These are phyloP conservation scores for Drosophila repleta DNA, from an alignment of 1,140 invertebrate genomes.

Conservation along the genomic window DNA sequence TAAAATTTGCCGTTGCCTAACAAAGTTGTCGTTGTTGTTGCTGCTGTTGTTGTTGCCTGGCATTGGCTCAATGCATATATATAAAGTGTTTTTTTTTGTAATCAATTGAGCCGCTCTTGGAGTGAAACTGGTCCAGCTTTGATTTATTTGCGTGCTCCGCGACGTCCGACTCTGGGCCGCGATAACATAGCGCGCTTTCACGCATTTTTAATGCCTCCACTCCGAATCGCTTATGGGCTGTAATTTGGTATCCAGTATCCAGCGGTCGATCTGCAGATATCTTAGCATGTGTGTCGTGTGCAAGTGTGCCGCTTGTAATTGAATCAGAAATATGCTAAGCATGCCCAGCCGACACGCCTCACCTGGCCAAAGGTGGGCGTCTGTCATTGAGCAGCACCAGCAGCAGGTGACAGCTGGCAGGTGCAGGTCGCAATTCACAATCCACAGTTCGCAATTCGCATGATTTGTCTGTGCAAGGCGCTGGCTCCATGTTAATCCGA, in stretches of 20 bases:
- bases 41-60: conserved; percentile 16
- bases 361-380: not conserved
- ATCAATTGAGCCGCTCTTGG: conserved; percentile 63
- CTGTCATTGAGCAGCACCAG: conserved; percentile 19
- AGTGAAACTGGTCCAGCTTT: conserved; percentile 72
- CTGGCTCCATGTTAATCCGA: conserved; percentile 43
- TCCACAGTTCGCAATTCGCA: conserved; percentile 6
- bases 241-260: conserved; percentile 14
- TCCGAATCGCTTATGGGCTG: not conserved
- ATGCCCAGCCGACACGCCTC: conserved; percentile 45
- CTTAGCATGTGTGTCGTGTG: conserved; percentile 44
- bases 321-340: conserved; percentile 73
- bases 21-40: conserved; percentile 61
- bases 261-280: conserved; percentile 31
- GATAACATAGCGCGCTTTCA: conserved; percentile 68
- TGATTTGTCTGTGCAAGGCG: conserved; percentile 34
- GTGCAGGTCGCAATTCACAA: conserved; percentile 22
- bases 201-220: conserved; percentile 69
- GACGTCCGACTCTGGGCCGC: conserved; percentile 28
- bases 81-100: conserved; percentile 38
- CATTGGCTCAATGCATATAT: conserved; percentile 38
- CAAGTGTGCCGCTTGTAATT: conserved; percentile 57
- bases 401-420: conserved; percentile 58
- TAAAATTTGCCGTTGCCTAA: conserved; percentile 78
- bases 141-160: conserved; percentile 68